These are phyloP conservation scores for Philopedon plagiatum DNA, from an alignment of 2,888 invertebrate species.

Conservation along the genomic window DNA sequence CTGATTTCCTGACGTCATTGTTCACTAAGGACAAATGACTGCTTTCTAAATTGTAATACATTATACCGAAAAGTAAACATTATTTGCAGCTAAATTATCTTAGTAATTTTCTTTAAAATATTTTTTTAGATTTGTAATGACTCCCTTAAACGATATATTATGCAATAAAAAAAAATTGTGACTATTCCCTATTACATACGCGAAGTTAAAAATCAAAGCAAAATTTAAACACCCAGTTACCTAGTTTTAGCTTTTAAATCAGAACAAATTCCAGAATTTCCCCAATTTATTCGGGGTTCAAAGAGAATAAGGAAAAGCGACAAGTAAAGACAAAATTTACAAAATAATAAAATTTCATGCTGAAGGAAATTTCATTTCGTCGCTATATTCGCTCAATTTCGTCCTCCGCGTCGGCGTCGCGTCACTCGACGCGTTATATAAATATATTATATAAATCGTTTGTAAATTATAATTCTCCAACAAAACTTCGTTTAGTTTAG, in stretches of 20 bases:
- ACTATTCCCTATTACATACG: too few species aligned
- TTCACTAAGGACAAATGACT: too few species aligned
- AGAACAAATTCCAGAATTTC: not conserved
- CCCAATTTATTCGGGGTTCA: slow-evolving; percentile 9
- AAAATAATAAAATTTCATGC: slow-evolving; percentile 20
- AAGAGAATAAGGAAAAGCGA: slow-evolving; percentile 10
- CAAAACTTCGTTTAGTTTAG: not conserved
- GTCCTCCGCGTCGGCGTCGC: slow-evolving; percentile 9
- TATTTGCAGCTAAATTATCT: too few species aligned
- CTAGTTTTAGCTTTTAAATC: not conserved
- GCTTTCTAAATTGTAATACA: too few species aligned
- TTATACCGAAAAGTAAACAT: too few species aligned
- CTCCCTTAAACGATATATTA: too few species aligned
- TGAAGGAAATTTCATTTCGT: slow-evolving; percentile 17
- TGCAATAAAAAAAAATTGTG: too few species aligned
- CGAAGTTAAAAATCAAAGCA: too few species aligned
- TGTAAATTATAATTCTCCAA: slow-evolving; percentile 6
- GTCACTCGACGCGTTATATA: slow-evolving; percentile 12
- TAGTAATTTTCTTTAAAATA: too few species aligned
- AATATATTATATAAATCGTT: slow-evolving; percentile 22
- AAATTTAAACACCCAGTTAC: too few species aligned
- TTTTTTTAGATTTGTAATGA: too few species aligned
- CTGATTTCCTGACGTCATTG: too few species aligned
- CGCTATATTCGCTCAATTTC: slow-evolving; percentile 12
- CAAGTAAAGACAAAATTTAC: slow-evolving; percentile 19